Evolutionary conservation across 1,140 invertebrate genomes (phyloP).

Genomic region (Hylaeus volcanicus): DNA sequence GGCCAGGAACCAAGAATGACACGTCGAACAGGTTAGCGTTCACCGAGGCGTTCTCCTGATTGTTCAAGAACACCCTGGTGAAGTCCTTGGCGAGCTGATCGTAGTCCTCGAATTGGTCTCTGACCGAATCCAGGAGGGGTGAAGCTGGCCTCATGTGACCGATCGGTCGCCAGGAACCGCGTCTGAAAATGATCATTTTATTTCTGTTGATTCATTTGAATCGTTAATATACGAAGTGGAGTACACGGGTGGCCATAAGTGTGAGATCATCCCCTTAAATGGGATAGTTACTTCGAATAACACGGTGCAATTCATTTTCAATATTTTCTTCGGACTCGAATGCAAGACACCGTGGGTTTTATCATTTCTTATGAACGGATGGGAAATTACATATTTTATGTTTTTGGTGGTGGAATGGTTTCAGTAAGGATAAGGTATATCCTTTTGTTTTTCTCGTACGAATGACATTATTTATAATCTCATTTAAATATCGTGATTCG

Average conservation of each 20-base stretch:
- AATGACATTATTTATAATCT: no score
- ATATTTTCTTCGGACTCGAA: no score
- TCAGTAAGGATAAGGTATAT: no score
- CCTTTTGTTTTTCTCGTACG: no score
- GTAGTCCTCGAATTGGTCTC: conserved; percentile 96
- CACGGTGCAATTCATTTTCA: no score
- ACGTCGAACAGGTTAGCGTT: conserved; percentile 94
- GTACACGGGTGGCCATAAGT: neutral
- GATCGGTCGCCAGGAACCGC: conserved; percentile 96
- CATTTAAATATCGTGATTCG: no score
- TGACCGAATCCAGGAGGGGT: conserved; percentile 93
- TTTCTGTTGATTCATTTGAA: neutral
- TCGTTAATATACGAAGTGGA: neutral
- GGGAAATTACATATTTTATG: no score
- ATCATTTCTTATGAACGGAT: no score
- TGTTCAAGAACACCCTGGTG: conserved; percentile 92
- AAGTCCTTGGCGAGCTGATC: conserved; percentile 97
- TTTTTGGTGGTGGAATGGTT: no score
- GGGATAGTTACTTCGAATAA: no score
- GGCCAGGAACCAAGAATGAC: conserved; percentile 91
- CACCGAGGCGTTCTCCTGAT: conserved; percentile 85
- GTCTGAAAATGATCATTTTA: conserved; percentile 72
- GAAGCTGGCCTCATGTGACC: conserved; percentile 97
- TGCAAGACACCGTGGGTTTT: no score
- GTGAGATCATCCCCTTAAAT: neutral